Percentiles rank a stretch among this genome's conserved stretches.
phyloP scores from a whole-genome alignment of 2,888 invertebrate species.

The Brenthis daphne region DNA sequence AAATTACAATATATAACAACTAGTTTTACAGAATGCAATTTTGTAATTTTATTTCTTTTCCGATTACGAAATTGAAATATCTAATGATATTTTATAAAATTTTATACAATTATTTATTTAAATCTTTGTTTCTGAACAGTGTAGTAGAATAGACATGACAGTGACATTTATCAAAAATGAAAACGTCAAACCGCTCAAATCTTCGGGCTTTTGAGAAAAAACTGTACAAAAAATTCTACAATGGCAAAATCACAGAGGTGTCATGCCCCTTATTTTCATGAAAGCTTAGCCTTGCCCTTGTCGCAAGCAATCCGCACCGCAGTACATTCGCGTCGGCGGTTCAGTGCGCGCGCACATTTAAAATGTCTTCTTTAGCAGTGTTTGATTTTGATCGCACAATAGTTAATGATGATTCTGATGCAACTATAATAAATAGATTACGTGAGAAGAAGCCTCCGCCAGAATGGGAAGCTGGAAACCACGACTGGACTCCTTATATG shows the following conservation, averaged over 20 bases:
- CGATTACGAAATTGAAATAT: too few species aligned
- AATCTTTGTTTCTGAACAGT: background rate
- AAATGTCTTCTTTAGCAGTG: slow-evolving; percentile 66
- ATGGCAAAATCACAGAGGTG: slow-evolving; percentile 34
- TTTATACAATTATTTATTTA: background rate
- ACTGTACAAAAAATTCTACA: slow-evolving; percentile 43
- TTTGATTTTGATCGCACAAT: slow-evolving; percentile 77
- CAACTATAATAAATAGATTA: slow-evolving; percentile 68
- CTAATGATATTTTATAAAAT: background rate
- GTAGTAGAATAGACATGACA: background rate
- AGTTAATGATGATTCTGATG: slow-evolving; percentile 72
- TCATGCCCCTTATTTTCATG: slow-evolving; percentile 41
- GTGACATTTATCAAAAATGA: background rate
- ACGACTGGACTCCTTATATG: slow-evolving; percentile 78
- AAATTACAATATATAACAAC: background rate
- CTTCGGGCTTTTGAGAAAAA: slow-evolving; percentile 32
- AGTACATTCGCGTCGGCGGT: slow-evolving; percentile 45
- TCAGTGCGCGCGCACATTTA: slow-evolving; percentile 50
- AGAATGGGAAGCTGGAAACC: slow-evolving; percentile 63
- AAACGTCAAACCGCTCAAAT: slow-evolving; percentile 15
- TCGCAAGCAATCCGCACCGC: slow-evolving; percentile 34
- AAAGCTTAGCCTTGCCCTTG: slow-evolving; percentile 27
- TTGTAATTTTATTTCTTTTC: background rate
- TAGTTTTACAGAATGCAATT: background rate
- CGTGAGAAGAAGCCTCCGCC: slow-evolving; percentile 69